A percentile compares a stretch with the other conserved stretches of the same genome.
These are phyloP conservation scores for Prionailurus viverrinus DNA, from an alignment of 2,113 vertebrate genomes.

Conservation along the genomic window DNA sequence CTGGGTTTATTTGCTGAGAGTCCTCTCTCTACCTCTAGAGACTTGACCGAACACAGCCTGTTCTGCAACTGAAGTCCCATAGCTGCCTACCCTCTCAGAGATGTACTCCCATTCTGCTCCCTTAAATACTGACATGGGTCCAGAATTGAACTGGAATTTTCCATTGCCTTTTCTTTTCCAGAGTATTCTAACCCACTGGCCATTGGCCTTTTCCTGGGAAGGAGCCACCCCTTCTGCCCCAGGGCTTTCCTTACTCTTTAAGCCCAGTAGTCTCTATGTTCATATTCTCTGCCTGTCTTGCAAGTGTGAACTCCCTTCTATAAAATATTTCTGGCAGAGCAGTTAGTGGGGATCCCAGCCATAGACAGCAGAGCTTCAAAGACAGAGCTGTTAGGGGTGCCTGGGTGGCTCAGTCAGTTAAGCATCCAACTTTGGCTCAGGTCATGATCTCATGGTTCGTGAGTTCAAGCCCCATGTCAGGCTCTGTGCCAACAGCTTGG, in stretches of 20 bases:
- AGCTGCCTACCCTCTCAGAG: not conserved
- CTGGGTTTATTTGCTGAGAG: not conserved
- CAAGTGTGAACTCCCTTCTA: not conserved
- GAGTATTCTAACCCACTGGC: not conserved
- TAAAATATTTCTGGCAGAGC: slow-evolving; percentile 19
- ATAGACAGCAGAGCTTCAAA: slow-evolving; percentile 7
- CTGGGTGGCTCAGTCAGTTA: too few species aligned
- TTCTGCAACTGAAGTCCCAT: not conserved
- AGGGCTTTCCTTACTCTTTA: not conserved
- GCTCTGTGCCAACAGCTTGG: too few species aligned
- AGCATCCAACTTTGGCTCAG: too few species aligned
- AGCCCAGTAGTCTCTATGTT: not conserved
- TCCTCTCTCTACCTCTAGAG: not conserved
- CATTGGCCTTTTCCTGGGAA: not conserved
- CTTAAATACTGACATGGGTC: not conserved
- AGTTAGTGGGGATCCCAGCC: not conserved
- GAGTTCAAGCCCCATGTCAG: too few species aligned
- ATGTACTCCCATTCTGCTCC: not conserved
- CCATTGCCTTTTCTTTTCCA: not conserved
- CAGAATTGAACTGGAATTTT: not conserved
- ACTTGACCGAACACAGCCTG: not conserved
- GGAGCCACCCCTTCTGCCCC: not conserved
- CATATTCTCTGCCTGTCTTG: not conserved
- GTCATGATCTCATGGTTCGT: too few species aligned
- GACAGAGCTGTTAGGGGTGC: not conserved